These are phyloP conservation scores for Crocodylus rhombifer DNA, from an alignment of 2,797 vertebrate genomes.

Conservation along the genomic window DNA sequence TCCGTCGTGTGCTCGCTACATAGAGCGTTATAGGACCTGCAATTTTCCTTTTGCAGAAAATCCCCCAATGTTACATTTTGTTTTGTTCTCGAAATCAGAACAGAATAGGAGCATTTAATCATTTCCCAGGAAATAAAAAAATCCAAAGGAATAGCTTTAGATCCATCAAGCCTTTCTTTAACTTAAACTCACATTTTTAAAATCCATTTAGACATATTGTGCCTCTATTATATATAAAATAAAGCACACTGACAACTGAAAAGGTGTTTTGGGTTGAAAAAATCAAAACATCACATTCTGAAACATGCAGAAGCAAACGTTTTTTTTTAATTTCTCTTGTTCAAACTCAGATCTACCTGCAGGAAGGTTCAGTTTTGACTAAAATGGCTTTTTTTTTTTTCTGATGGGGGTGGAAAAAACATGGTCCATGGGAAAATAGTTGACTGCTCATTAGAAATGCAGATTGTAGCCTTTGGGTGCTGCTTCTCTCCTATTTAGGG, in stretches of 20 bases:
- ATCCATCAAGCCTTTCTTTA: too few species aligned
- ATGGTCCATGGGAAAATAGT: not conserved
- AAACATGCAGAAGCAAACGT: not conserved
- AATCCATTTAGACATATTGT: not conserved
- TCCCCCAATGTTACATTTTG: not conserved
- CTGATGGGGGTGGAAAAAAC: too few species aligned
- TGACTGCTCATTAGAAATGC: too few species aligned
- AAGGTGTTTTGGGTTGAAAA: not conserved
- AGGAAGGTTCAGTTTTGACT: too few species aligned
- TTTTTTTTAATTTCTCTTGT: too few species aligned
- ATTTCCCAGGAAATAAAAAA: not conserved
- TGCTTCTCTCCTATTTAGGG: too few species aligned
- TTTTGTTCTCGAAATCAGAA: not conserved
- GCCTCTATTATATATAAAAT: not conserved
- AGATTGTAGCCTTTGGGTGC: too few species aligned
- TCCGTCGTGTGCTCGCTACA: too few species aligned
- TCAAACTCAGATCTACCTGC: too few species aligned
- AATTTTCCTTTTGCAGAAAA: conserved; percentile 16
- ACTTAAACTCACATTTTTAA: not conserved
- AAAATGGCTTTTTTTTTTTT: too few species aligned
- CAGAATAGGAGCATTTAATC: not conserved
- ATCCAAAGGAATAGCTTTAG: not conserved
- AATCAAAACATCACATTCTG: not conserved
- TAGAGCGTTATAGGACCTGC: not conserved
- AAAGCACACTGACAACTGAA: not conserved